Evolutionary conservation across 2,888 invertebrate genomes (phyloP), one percentile per base, ranked within the genome.

Genomic region (Willowsia nigromaculata): DNA sequence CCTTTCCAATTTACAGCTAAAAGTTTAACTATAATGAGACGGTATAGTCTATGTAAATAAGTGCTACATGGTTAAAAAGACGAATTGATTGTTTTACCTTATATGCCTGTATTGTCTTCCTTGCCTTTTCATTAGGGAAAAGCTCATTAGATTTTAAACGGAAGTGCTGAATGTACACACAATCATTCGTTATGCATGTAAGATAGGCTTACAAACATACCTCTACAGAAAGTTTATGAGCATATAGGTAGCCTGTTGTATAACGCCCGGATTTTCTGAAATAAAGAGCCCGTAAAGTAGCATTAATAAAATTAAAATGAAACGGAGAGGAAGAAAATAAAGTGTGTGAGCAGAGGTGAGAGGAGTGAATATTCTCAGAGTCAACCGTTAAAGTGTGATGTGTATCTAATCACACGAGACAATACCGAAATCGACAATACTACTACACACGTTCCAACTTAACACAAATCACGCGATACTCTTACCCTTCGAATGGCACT

Each of bases 331-430:
- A 43, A 43, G 47, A 25, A 47, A 74, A 18, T 68, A 25, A 68
- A 68, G 37, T 37, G 7, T 33, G 40, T 15, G 22, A 68, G 68
- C 7, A 18, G 18, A 18, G 18, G 53, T 6, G 53, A 18, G 18
- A 18, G 18, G 53, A 22, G 53, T 74, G 43, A 43, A 74, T 43
- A 25, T 43, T 11, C 18, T 15, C 43, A 85, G 76, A 85, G 27
- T 74, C 40, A 40, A 76, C 74, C 40, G 62, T 40, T 76, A 76
- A 78, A 85, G 30, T 71, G 71, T 74, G 76, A 65, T 85, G 62
- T 33, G 50, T 85, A 85, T 85, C 78, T 85, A 85, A 85, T 85
- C 85, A 85, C 50, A 40, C 18, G 18, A 68, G 25, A 83, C 83
- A 83, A 83, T 53, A 53, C 18, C 33, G n/a, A 65, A 65, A 65